Conservation (phyloP, 2,113 vertebrate genomes). For the Mugil cephalus region DNA sequence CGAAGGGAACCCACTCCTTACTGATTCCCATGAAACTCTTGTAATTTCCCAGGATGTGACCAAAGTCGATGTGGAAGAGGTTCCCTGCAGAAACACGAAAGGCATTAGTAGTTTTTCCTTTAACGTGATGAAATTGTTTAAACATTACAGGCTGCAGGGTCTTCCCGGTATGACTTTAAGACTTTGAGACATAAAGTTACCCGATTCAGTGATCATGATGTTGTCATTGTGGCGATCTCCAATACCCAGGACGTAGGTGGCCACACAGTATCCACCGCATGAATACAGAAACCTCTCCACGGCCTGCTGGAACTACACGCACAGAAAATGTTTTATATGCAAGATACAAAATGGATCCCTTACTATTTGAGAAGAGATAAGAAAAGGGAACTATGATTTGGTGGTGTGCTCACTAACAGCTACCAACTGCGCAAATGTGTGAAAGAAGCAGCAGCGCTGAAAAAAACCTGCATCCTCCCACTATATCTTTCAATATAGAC, state of each 20-base stretch:
- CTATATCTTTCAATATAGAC: too few relatives aligned
- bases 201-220: conserved; percentile 98
- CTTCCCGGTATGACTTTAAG: background rate
- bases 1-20: conserved; percentile 98
- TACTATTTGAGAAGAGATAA: too few relatives aligned
- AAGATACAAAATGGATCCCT: too few relatives aligned
- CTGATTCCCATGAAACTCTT: conserved; percentile 99
- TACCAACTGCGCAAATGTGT: too few relatives aligned
- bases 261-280: conserved; percentile 97
- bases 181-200: conserved; percentile 72
- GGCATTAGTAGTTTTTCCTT: background rate
- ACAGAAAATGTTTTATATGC: background rate
- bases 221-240: conserved; percentile 99
- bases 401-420: too few relatives aligned
- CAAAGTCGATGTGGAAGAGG: conserved; percentile 99
- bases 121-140: background rate
- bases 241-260: conserved; percentile 98
- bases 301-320: conserved; percentile 91
- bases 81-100: conserved; percentile 86
- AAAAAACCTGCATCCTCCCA: too few relatives aligned
- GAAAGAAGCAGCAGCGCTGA: too few relatives aligned
- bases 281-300: conserved; percentile 97
- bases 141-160: background rate
- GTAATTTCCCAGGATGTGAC: conserved; percentile 99
- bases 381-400: too few relatives aligned